phyloP scores from a whole-genome alignment of 2,888 invertebrate genomes.

The Drosophila nigricruria region DNA sequence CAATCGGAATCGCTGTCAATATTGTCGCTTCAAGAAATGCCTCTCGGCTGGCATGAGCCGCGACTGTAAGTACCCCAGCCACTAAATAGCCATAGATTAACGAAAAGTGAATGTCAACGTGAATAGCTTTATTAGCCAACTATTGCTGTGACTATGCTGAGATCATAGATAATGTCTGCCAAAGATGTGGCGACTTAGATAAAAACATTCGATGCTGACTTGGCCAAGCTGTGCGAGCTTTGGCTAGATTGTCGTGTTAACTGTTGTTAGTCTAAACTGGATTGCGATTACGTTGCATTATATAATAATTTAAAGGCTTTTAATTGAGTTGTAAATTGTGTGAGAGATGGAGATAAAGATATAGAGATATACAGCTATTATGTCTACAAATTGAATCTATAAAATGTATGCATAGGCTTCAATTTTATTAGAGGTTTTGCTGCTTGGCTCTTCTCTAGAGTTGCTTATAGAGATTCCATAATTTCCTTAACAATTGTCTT shows the following conservation, averaged over 20 bases:
- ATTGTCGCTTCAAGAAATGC: constrained; percentile 98
- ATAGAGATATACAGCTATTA: background rate
- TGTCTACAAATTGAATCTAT: background rate
- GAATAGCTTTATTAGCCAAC: constrained; percentile 72
- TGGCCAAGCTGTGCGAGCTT: constrained; percentile 2
- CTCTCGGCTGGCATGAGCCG: constrained; percentile 98
- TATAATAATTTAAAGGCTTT: background rate
- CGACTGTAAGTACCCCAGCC: constrained; percentile 92
- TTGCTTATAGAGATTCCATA: background rate
- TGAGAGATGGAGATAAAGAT: background rate
- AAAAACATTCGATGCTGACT: constrained; percentile 2
- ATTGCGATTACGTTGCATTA: background rate
- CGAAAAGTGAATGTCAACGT: constrained; percentile 46
- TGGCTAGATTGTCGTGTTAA: background rate
- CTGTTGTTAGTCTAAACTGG: background rate
- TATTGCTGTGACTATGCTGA: constrained; percentile 5
- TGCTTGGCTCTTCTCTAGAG: background rate
- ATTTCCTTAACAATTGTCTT: background rate
- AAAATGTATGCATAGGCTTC: no score
- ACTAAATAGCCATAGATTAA: background rate
- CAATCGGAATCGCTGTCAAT: constrained; percentile 97
- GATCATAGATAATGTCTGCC: constrained; percentile 65
- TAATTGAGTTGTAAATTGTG: constrained; percentile 10
- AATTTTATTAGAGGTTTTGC: background rate
- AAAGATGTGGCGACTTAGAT: constrained; percentile 17